These are phyloP conservation scores for Silurus meridionalis DNA, from an alignment of 2,113 vertebrate species.

Conservation along the genomic window DNA sequence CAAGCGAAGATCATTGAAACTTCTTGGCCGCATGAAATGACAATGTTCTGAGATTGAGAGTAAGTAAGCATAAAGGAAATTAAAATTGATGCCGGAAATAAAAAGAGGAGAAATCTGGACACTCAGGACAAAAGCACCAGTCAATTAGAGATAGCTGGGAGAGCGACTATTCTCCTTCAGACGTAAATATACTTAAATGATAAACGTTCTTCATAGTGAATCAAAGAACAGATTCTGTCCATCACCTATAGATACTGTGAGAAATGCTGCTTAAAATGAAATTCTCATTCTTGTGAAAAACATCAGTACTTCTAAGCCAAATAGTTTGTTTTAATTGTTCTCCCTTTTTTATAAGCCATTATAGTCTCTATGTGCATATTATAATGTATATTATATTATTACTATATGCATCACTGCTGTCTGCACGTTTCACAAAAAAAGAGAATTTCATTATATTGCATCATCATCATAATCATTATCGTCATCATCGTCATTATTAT, in stretches of 20 bases:
- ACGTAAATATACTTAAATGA: background rate
- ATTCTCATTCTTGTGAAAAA: background rate
- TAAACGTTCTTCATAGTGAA: background rate
- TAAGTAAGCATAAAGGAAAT: background rate
- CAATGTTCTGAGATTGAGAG: background rate
- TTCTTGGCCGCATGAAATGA: background rate
- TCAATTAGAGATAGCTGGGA: conserved; percentile 9
- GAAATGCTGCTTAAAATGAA: background rate
- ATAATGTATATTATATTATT: background rate
- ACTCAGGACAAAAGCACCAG: background rate
- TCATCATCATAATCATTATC: background rate
- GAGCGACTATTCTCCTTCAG: background rate
- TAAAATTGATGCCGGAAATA: background rate
- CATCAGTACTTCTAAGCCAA: background rate
- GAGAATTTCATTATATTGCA: background rate
- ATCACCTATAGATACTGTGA: background rate
- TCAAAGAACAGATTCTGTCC: background rate
- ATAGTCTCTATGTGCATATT: background rate
- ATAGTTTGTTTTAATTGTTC: background rate
- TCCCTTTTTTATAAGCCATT: background rate
- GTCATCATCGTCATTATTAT: background rate
- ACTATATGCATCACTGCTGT: background rate
- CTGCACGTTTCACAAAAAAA: background rate
- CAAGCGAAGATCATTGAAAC: background rate
- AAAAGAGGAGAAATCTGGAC: background rate